These are phyloP conservation scores for Chaetura pelagica DNA, from an alignment of 2,113 vertebrate species.

Conservation along the genomic window DNA sequence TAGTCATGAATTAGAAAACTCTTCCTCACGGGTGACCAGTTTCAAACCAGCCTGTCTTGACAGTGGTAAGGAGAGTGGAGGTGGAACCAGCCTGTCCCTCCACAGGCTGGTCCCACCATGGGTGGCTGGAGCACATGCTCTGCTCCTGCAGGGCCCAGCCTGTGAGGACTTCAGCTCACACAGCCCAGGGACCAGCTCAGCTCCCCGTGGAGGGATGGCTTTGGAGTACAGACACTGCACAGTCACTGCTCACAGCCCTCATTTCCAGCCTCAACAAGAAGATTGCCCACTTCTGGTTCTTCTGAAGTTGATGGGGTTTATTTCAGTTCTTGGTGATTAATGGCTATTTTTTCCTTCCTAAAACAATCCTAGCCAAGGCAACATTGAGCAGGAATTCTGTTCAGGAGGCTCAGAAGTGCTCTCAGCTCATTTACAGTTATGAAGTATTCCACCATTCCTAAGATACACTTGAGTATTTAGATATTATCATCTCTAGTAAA, in stretches of 20 bases:
- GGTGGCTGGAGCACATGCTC: background rate
- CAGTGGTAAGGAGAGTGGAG: accelerated
- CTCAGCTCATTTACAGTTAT: conserved; percentile 28
- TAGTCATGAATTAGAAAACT: background rate
- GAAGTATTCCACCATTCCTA: conserved; percentile 19
- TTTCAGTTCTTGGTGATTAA: background rate
- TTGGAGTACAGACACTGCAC: background rate
- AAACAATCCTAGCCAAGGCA: background rate
- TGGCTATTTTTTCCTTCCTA: background rate
- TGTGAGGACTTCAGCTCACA: accelerated
- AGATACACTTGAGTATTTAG: background rate
- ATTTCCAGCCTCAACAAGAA: background rate
- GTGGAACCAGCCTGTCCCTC: background rate
- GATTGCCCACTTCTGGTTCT: background rate
- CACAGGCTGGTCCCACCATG: background rate
- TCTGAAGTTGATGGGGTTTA: background rate
- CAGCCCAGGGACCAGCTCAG: background rate
- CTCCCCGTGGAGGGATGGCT: background rate
- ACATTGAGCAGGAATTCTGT: background rate
- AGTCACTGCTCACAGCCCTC: background rate
- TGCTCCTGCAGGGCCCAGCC: background rate
- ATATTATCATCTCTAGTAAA: conserved; percentile 31
- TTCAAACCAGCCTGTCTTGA: background rate
- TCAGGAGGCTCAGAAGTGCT: conserved; percentile 11
- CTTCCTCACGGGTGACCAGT: background rate